A percentile compares a stretch with the other conserved stretches of the same genome.
phyloP scores from a whole-genome alignment of 2,113 vertebrate species.

The Ornithorhynchus anatinus region DNA sequence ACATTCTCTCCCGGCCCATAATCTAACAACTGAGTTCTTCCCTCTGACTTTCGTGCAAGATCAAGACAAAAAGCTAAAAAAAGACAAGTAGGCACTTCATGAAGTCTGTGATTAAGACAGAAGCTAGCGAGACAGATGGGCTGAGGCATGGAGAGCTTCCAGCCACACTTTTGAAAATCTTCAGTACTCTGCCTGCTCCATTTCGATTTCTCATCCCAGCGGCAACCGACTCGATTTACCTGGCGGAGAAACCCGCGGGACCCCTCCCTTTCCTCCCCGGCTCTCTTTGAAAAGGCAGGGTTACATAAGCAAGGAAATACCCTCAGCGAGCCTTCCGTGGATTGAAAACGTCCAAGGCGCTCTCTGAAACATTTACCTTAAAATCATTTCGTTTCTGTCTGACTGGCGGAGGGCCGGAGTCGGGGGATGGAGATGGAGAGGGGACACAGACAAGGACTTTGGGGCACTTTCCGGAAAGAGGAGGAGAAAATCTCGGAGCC shows the following conservation, averaged over 20 bases:
- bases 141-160: conserved; percentile 47
- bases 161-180: conserved; percentile 30
- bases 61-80: conserved; percentile 62
- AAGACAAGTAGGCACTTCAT: conserved; percentile 64
- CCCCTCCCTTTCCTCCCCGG: not conserved
- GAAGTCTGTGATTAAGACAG: conserved; percentile 65
- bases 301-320: not conserved
- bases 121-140: conserved; percentile 69
- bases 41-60: conserved; percentile 59
- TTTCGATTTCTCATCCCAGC: not conserved
- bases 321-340: not conserved
- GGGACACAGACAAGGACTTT: not conserved
- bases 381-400: not conserved
- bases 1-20: conserved; percentile 39
- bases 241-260: not conserved
- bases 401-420: not conserved
- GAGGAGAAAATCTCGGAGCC: not conserved
- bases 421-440: too few species aligned
- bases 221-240: not conserved
- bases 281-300: not conserved
- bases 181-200: conserved; percentile 1
- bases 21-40: conserved; percentile 56
- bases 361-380: not conserved
- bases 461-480: not conserved
- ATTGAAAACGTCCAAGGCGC: too few species aligned